These are phyloP conservation scores for Diachasma alloeum DNA, from an alignment of 1,140 invertebrate genomes.

Conservation along the genomic window DNA sequence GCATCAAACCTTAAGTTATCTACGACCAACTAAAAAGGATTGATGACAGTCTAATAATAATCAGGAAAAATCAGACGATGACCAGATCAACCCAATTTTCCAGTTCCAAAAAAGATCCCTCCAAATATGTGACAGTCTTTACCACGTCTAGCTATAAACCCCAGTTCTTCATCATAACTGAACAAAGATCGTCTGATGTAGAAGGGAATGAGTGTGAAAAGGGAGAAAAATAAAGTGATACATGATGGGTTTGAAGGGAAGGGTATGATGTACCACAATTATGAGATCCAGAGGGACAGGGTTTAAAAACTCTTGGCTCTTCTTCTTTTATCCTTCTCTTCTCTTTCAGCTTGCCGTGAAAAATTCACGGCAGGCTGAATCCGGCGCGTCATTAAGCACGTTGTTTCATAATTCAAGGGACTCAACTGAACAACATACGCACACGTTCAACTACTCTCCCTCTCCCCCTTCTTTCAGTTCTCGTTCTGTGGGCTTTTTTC, in stretches of 20 bases:
- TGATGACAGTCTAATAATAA: too few species aligned
- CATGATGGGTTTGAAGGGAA: neutral
- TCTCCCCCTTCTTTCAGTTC: slow-evolving; percentile 25
- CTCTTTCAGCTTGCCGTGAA: slow-evolving; percentile 31
- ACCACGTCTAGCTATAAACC: neutral
- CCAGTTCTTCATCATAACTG: neutral
- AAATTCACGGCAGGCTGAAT: slow-evolving; percentile 58
- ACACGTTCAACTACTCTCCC: slow-evolving; percentile 17
- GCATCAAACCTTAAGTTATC: too few species aligned
- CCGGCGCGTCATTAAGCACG: slow-evolving; percentile 63
- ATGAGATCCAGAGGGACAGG: slow-evolving; percentile 32
- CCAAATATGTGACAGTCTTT: neutral
- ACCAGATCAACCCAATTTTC: too few species aligned
- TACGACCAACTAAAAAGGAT: too few species aligned
- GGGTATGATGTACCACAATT: neutral
- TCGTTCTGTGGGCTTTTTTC: slow-evolving; percentile 7
- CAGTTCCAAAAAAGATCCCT: too few species aligned
- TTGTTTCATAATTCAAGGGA: slow-evolving; percentile 63
- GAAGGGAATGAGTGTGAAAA: neutral
- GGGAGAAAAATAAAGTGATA: neutral
- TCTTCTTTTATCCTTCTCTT: slow-evolving; percentile 33
- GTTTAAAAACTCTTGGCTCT: slow-evolving; percentile 45
- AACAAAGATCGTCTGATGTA: neutral
- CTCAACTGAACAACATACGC: slow-evolving; percentile 15
- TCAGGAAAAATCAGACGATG: too few species aligned